phyloP scores from a whole-genome alignment of 2,113 vertebrate species.

The Pardalotus punctatus region DNA sequence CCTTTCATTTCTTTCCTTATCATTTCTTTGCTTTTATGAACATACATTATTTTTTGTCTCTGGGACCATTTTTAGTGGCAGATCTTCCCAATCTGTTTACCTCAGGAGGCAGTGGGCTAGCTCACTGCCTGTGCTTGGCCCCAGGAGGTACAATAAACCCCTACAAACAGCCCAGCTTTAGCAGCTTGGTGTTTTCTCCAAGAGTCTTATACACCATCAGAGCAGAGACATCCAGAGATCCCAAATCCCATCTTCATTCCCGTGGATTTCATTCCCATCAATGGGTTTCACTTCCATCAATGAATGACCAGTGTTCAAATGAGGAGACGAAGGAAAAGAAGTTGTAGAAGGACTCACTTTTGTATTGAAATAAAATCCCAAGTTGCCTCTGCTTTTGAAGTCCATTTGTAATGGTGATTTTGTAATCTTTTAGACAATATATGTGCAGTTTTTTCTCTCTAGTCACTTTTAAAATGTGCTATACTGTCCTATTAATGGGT shows the following conservation, averaged over 20 bases:
- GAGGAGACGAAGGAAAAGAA: not conserved
- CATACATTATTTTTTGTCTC: slow-evolving; percentile 24
- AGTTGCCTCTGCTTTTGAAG: not conserved
- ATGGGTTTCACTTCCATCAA: not conserved
- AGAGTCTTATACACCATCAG: not conserved
- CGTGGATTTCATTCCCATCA: not conserved
- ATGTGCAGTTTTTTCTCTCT: not conserved
- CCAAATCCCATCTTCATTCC: not conserved
- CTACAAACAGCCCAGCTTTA: not conserved
- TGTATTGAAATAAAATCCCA: not conserved
- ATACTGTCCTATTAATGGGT: not conserved
- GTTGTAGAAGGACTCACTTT: not conserved
- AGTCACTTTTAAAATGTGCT: not conserved
- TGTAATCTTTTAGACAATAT: not conserved
- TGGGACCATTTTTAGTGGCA: slow-evolving; percentile 51
- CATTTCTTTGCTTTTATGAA: slow-evolving; percentile 24
- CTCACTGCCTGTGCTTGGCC: slow-evolving; percentile 1
- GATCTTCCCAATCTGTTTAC: slow-evolving; percentile 64
- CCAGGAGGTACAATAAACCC: not conserved
- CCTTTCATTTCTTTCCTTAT: not conserved
- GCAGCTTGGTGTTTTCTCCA: not conserved
- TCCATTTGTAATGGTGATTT: not conserved
- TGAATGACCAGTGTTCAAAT: not conserved
- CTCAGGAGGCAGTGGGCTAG: slow-evolving; percentile 4
- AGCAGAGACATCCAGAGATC: not conserved